These are phyloP conservation scores for Anthoptus insignis DNA, from an alignment of 2,888 invertebrate genomes.

Conservation along the genomic window DNA sequence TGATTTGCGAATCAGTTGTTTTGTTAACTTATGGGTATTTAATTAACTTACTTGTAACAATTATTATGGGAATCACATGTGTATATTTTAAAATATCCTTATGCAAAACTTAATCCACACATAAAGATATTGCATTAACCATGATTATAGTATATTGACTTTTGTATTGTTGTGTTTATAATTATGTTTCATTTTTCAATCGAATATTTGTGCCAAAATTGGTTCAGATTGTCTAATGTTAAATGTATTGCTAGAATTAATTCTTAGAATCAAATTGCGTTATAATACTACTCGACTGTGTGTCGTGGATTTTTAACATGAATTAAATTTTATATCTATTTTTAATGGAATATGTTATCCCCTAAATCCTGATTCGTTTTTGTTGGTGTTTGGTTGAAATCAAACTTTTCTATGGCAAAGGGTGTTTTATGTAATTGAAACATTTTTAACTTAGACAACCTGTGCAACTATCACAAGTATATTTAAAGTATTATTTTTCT, in stretches of 20 bases:
- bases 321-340: too few relatives aligned
- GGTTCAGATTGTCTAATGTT: neutral
- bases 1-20: neutral
- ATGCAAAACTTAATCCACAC: neutral
- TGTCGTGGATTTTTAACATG: too few relatives aligned
- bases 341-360: too few relatives aligned
- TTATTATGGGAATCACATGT: conserved; percentile 7
- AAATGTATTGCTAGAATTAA: neutral
- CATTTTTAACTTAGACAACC: conserved; percentile 4
- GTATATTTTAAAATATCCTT: neutral
- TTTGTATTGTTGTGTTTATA: conserved; percentile 11
- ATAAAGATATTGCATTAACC: neutral
- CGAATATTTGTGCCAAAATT: conserved; percentile 11
- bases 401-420: too few relatives aligned
- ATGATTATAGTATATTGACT: neutral
- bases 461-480: neutral
- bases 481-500: conserved; percentile 2
- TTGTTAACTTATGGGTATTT: conserved; percentile 2
- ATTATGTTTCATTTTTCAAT: conserved; percentile 9
- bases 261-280: too few relatives aligned
- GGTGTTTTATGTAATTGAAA: too few relatives aligned
- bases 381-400: too few relatives aligned
- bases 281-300: too few relatives aligned
- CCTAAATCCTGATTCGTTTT: too few relatives aligned
- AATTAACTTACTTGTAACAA: neutral